Evolutionary conservation across 2,113 vertebrate genomes (phyloP), one percentile per base, ranked within the genome.

Genomic region (Pseudonaja textilis): DNA sequence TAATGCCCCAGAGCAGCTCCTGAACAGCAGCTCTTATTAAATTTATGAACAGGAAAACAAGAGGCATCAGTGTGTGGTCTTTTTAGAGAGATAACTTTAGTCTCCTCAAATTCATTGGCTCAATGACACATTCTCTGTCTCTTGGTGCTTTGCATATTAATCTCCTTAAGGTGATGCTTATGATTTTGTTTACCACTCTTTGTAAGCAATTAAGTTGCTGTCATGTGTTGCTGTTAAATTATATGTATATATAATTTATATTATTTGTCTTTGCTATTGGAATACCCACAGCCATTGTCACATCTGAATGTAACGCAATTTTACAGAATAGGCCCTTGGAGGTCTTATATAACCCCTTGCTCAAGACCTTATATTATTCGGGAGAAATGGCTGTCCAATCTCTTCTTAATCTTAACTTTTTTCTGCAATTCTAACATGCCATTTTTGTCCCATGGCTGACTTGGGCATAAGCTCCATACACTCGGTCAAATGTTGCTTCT

Each of bases 1-100:
- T 89, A 93, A 0, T 25, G 93, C 64, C n/a, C 64, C 64, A 34
- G 64, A 69, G 64, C 64, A 69, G 93, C 64, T 69, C 64, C 64
- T 18, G 64, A 69, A n/a, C 64, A 34, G 94, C 95, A 95, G 93
- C 95, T 97, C 96, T 96, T 98, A 95, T 97, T 97, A 98, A 97
- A 98, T 97, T 97, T 96, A 98, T 96, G 96, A 96, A 92, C 56
- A 87, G 55, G 25, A 47, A 87, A 91, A 56, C 96, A 69, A 0
- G 96, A 5, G 34, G 5, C 1, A 39, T 10, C 7, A 94, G 96
- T 96, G 95, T 22, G 0, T 7, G 1, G 3, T 22, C 18, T 18
- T 81, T 81, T 81, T 81, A 42, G 18, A 81, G 69, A 81, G 18
- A 81, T 34, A 81, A 81, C 74, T 81, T 81, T 81, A 39, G 74